A percentile compares a stretch with the other conserved stretches of the same genome.
These are phyloP conservation scores for Amitus sp. DNA, from an alignment of 2,888 invertebrate genomes.

Conservation along the genomic window DNA sequence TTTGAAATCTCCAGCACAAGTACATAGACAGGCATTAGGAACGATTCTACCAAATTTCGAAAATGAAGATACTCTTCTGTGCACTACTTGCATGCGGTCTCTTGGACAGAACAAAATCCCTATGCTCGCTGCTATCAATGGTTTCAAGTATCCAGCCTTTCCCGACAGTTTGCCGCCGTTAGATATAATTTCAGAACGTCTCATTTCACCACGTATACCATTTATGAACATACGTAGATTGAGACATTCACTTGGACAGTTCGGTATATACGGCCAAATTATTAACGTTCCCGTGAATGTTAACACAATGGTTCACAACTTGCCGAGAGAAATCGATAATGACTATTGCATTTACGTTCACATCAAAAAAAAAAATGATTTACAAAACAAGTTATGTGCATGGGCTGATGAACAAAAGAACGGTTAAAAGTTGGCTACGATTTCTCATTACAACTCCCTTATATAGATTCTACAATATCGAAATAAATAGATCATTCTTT, in stretches of 20 bases:
- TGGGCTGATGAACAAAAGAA: slow-evolving; percentile 41
- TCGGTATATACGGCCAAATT: slow-evolving; percentile 21
- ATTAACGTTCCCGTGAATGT: slow-evolving; percentile 22
- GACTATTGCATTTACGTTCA: slow-evolving; percentile 48
- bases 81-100: slow-evolving; percentile 6
- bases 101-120: slow-evolving; percentile 13
- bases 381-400: slow-evolving; percentile 45
- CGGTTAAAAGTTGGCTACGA: slow-evolving; percentile 44
- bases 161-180: slow-evolving; percentile 16
- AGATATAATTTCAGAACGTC: slow-evolving; percentile 17
- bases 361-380: slow-evolving; percentile 33
- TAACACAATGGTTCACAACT: slow-evolving; percentile 19
- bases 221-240: slow-evolving; percentile 21
- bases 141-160: slow-evolving; percentile 20
- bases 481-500: slow-evolving; percentile 16
- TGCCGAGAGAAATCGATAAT: slow-evolving; percentile 37
- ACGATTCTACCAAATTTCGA: not conserved
- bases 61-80: slow-evolving; percentile 8
- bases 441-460: slow-evolving; percentile 37
- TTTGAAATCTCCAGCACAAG: slow-evolving; percentile 2
- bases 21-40: slow-evolving; percentile 6
- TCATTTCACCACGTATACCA: slow-evolving; percentile 23
- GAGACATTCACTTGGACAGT: slow-evolving; percentile 13
- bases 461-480: slow-evolving; percentile 23
- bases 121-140: slow-evolving; percentile 12